Evolutionary conservation across 2,888 invertebrate species (phyloP).

Genomic region (Pseudoips prasinana): DNA sequence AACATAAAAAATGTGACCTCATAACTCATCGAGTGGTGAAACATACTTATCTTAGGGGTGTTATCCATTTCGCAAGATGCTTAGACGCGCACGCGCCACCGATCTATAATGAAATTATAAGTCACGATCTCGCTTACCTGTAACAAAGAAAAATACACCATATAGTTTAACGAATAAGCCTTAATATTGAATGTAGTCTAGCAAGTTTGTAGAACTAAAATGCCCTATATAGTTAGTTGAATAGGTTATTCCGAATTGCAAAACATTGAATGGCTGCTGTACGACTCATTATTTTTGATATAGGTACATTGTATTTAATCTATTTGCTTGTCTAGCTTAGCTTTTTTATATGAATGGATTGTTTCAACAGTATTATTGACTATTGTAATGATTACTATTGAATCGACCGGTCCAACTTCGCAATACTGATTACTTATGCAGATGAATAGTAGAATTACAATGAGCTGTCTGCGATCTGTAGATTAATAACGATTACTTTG

Average conservation of each 20-base stretch:
- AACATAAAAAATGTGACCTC: slow-evolving; percentile 18
- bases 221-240: slow-evolving; percentile 26
- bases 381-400: too few relatives aligned
- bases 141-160: slow-evolving; percentile 25
- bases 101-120: slow-evolving; percentile 59
- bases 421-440: too few relatives aligned
- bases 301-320: slow-evolving; percentile 20
- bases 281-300: slow-evolving; percentile 20
- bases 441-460: too few relatives aligned
- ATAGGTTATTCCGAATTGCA: slow-evolving; percentile 31
- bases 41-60: slow-evolving; percentile 37
- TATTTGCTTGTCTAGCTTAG: slow-evolving; percentile 9
- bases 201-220: slow-evolving; percentile 5
- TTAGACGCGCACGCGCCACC: slow-evolving; percentile 54
- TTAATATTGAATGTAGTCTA: not conserved
- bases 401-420: too few relatives aligned
- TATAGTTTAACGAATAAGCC: not conserved
- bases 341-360: slow-evolving; percentile 1
- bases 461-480: too few relatives aligned
- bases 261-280: slow-evolving; percentile 28
- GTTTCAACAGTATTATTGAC: not conserved
- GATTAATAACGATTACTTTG: too few relatives aligned
- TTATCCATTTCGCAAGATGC: slow-evolving; percentile 38
- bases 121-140: slow-evolving; percentile 56
- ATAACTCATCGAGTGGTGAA: slow-evolving; percentile 19